phyloP scores from a whole-genome alignment of 2,113 vertebrate genomes.

The Bambusicola thoracicus region DNA sequence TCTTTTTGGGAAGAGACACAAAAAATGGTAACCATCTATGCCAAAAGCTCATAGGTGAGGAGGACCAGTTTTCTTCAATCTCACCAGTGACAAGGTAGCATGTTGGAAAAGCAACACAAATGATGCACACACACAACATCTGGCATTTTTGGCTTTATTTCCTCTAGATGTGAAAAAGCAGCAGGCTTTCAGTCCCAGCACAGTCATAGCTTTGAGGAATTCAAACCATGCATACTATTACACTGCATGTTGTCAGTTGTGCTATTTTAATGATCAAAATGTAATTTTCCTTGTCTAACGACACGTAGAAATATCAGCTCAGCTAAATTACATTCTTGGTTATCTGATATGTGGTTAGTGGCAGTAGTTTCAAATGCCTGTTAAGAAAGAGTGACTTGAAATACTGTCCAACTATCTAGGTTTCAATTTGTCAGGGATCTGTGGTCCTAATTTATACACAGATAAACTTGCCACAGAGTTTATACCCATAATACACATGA shows the following conservation, averaged over 20 bases:
- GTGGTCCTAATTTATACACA: background rate
- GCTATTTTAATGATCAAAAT: background rate
- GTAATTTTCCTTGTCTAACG: background rate
- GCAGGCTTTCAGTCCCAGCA: background rate
- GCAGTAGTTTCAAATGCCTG: background rate
- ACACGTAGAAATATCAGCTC: background rate
- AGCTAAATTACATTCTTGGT: background rate
- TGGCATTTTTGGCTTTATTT: background rate
- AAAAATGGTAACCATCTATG: background rate
- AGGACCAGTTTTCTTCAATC: background rate
- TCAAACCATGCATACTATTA: background rate
- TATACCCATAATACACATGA: background rate
- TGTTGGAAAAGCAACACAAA: background rate
- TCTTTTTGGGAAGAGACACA: background rate
- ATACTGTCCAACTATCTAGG: background rate
- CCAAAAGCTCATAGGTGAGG: background rate
- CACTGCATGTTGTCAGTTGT: background rate
- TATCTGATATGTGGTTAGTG: background rate
- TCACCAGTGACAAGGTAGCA: background rate
- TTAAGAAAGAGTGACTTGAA: background rate
- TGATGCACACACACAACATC: background rate
- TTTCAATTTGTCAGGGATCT: background rate
- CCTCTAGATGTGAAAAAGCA: background rate
- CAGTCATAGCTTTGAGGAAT: slow-evolving; percentile 2
- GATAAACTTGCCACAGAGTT: background rate